Evolutionary conservation across 2,888 invertebrate genomes (phyloP), one percentile per base, ranked within the genome.

Genomic region (Priocnemis perturbator): DNA sequence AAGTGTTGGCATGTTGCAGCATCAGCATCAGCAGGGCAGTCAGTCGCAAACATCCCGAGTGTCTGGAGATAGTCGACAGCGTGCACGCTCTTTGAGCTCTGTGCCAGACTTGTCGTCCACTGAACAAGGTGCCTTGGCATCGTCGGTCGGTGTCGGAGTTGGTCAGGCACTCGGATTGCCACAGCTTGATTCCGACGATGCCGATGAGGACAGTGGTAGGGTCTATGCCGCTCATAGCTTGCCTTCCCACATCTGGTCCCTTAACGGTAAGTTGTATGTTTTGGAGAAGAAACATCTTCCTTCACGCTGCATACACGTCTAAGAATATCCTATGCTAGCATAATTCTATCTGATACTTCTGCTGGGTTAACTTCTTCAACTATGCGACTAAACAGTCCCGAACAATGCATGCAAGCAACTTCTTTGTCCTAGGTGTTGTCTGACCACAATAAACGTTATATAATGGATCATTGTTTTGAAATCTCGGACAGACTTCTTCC

Each of bases 161-260:
- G 70, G 94, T 91, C 83, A 93, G 92, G 86, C 92, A 91, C 63
- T 95, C 92, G 89, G 93, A 92, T 59, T 94, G 92, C 90, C 93
- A 91, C 87, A 94, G 92, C 86, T 93, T 91, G 75, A 93, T 57
- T 81, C 93, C 59, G 94, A 94, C 83, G 94, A 94, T 81, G 91
- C 92, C 60, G 90, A 90, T 67, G 88, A 91, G 69, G 91, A 90
- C 70, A 88, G 89, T 47, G 89, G 90, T 66, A 94, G 95, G 70
- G 96, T 96, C 45, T 96, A 95, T 87, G 94, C 96, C 71, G 96
- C 96, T 83, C 96, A 96, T 90, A 96, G 96, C 83, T 91, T 96
- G 90, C 96, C 96, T 87, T 95, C 96, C 82, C 96, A 96, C 90
- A 96, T 97, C 91, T 96, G 96, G 96, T 96, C 96, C 82, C 91